These are phyloP conservation scores for Apis dorsata DNA, from an alignment of 1,140 invertebrate species.

Conservation along the genomic window DNA sequence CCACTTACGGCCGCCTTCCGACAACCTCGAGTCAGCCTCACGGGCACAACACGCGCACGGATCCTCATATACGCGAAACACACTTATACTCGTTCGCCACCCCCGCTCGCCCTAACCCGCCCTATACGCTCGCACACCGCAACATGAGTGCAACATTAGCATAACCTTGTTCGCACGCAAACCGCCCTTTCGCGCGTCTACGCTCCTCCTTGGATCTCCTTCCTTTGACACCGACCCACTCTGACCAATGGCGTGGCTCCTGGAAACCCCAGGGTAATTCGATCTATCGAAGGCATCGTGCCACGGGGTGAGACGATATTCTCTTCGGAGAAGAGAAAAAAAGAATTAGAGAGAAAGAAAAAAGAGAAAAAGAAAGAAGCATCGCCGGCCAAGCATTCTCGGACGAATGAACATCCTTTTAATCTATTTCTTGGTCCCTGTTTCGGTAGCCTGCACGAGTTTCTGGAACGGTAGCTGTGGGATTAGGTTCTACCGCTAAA, in stretches of 20 bases:
- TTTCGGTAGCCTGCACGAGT: background rate
- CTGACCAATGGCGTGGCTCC: slow-evolving; percentile 59
- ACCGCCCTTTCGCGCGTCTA: slow-evolving; percentile 48
- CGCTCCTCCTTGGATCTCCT: slow-evolving; percentile 58
- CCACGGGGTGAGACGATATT: slow-evolving; percentile 46
- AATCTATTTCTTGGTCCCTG: slow-evolving; percentile 34
- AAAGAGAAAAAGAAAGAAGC: background rate
- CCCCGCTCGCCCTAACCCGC: background rate
- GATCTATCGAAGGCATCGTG: slow-evolving; percentile 56
- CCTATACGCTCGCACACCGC: slow-evolving; percentile 23
- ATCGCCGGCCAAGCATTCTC: slow-evolving; percentile 10
- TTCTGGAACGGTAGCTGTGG: slow-evolving; percentile 63
- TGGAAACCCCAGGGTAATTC: slow-evolving; percentile 64
- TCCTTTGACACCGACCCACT: slow-evolving; percentile 56
- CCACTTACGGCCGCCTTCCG: slow-evolving; percentile 23
- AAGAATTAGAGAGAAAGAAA: background rate
- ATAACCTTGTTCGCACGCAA: slow-evolving; percentile 70
- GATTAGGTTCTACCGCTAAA: slow-evolving; percentile 62
- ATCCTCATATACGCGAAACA: background rate
- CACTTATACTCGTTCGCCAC: background rate
- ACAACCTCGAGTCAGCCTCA: background rate
- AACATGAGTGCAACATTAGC: slow-evolving; percentile 62
- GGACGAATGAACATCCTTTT: slow-evolving; percentile 45
- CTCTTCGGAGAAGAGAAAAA: slow-evolving; percentile 1
- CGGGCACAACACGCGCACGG: background rate